A percentile compares a stretch with the other conserved stretches of the same genome.
Conservation (phyloP, 1,140 invertebrate genomes). For the Cotesia chilonis region DNA sequence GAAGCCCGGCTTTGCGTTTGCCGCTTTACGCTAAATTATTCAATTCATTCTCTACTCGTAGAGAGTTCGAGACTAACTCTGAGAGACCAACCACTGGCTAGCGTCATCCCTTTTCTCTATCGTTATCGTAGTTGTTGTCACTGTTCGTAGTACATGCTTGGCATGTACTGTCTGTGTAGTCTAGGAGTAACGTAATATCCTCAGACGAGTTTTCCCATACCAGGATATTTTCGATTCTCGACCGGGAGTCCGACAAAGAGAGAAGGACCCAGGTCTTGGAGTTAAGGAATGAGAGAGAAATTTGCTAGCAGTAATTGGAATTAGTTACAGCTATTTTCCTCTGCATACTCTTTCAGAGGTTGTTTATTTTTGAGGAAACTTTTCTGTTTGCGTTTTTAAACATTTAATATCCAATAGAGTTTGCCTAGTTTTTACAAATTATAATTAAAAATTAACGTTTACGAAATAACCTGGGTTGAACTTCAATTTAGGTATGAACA, state of each 20-base stretch:
- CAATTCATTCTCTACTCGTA: constrained; percentile 50
- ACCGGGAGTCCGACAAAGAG: too few species aligned
- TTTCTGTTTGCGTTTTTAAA: too few species aligned
- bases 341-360: too few species aligned
- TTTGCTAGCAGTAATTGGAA: constrained; percentile 4
- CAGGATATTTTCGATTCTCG: constrained; percentile 1
- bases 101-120: neutral
- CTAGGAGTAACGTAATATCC: constrained; percentile 5
- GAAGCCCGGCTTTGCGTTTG: constrained; percentile 35
- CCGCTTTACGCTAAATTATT: constrained; percentile 48
- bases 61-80: constrained; percentile 39
- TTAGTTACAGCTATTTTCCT: constrained; percentile 18
- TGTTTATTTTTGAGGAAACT: too few species aligned
- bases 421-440: too few species aligned
- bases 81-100: constrained; percentile 7
- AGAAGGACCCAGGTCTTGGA: neutral
- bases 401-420: too few species aligned
- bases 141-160: neutral
- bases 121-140: too few species aligned
- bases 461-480: too few species aligned
- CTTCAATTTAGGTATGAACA: too few species aligned
- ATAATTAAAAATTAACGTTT: too few species aligned
- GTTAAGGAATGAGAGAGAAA: neutral
- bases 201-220: constrained; percentile 14
- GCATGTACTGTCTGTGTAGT: neutral